phyloP scores from a whole-genome alignment of 2,888 invertebrate species.

The Lamproptera curius region DNA sequence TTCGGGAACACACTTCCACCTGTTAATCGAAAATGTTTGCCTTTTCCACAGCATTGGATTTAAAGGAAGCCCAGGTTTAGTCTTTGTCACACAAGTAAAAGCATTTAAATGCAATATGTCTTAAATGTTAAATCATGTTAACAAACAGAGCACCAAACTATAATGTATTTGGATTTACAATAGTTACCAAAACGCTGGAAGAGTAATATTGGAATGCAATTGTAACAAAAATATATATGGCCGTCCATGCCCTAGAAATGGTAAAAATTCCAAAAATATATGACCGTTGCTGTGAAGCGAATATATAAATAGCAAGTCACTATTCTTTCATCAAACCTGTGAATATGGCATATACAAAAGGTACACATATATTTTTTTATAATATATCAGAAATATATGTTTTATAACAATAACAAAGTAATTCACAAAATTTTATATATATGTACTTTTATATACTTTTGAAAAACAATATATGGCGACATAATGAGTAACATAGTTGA shows the following conservation, averaged over 20 bases:
- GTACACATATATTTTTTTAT: too few relatives aligned
- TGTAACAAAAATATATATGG: conserved; percentile 5
- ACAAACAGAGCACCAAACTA: conserved; percentile 21
- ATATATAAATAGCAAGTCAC: neutral
- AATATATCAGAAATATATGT: too few relatives aligned
- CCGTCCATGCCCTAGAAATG: conserved; percentile 23
- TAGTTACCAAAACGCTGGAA: conserved; percentile 4
- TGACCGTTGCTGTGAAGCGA: conserved; percentile 7
- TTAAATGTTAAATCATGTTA: conserved; percentile 23
- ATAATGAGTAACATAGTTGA: too few relatives aligned
- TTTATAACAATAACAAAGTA: too few relatives aligned
- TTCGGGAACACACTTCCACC: too few relatives aligned
- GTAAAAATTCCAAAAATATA: conserved; percentile 26
- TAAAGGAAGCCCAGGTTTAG: neutral
- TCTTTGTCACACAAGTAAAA: neutral
- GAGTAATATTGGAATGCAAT: conserved; percentile 18
- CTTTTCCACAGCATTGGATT: neutral
- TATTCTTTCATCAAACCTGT: neutral
- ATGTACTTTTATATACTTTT: too few relatives aligned
- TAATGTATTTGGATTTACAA: too few relatives aligned
- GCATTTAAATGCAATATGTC: conserved; percentile 13
- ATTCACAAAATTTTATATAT: too few relatives aligned
- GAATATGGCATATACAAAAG: neutral
- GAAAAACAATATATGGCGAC: too few relatives aligned
- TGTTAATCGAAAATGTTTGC: neutral